Conservation (phyloP, 2,113 vertebrate genomes). For the Collichthys lucidus region DNA sequence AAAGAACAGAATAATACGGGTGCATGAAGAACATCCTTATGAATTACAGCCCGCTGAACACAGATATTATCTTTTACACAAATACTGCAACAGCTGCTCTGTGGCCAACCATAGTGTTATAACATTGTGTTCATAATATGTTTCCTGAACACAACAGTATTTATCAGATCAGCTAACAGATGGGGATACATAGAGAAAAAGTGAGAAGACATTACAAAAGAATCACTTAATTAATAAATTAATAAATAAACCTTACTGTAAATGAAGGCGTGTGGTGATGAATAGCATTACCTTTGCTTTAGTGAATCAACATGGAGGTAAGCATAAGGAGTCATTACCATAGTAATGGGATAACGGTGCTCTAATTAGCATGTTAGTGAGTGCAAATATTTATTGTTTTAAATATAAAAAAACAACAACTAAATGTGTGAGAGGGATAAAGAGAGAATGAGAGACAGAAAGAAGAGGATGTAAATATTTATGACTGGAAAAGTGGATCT, state of each 20-base stretch:
- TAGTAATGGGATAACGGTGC: constrained; percentile 66
- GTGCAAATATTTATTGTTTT: constrained; percentile 73
- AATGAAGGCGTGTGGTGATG: constrained; percentile 38
- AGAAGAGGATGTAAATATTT: constrained; percentile 49
- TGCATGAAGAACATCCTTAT: not conserved
- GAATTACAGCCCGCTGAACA: not conserved
- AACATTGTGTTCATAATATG: not conserved
- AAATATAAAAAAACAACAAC: constrained; percentile 30
- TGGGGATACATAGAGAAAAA: not conserved
- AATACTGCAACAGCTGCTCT: constrained; percentile 32
- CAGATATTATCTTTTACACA: not conserved
- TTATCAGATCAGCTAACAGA: not conserved
- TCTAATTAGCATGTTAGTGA: constrained; percentile 62
- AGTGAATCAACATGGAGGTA: constrained; percentile 50
- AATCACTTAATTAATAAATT: constrained; percentile 17
- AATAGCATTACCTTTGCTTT: constrained; percentile 49
- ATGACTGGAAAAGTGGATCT: constrained; percentile 8
- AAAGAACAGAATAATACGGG: not conserved
- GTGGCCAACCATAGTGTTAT: not conserved
- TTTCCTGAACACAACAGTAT: not conserved
- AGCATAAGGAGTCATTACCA: constrained; percentile 71
- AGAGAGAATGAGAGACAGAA: not conserved
- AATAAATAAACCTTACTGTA: constrained; percentile 27
- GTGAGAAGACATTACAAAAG: not conserved
- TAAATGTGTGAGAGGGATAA: constrained; percentile 4